phyloP scores from a whole-genome alignment of 23 tunicate species.

The Clavelina lepadiformis region DNA sequence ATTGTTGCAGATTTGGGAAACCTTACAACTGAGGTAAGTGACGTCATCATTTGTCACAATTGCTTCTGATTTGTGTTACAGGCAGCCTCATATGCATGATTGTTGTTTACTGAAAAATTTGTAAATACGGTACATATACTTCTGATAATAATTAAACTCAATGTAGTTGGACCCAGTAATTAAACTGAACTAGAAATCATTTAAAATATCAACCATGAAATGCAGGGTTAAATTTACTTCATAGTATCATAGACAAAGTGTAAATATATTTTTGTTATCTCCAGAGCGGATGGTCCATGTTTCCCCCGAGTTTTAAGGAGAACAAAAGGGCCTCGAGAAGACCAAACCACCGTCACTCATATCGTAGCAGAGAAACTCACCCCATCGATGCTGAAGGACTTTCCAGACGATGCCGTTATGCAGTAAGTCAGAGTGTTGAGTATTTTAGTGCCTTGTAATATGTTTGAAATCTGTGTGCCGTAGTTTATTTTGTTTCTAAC shows the following conservation, averaged over 20 bases:
- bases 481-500: no score
- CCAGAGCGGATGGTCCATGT: conserved; percentile 93
- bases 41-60: background rate
- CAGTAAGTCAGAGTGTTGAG: conserved; percentile 49
- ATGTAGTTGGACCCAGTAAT: no score
- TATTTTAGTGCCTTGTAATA: no score
- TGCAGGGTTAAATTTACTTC: no score
- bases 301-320: conserved; percentile 82
- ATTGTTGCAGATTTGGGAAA: conserved; percentile 91
- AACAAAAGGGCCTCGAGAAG: conserved; percentile 71
- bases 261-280: background rate
- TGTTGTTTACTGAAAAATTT: no score
- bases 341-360: conserved; percentile 61
- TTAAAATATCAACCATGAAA: no score
- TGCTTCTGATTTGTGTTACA: no score
- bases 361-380: conserved; percentile 66
- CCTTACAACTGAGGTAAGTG: conserved; percentile 72
- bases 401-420: conserved; percentile 74
- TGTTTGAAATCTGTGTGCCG: no score
- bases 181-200: no score
- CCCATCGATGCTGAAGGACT: conserved; percentile 59
- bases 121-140: no score
- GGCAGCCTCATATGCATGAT: no score
- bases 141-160: no score
- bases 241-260: background rate